These are phyloP conservation scores for Hemibagrus guttatus DNA, from an alignment of 2,797 vertebrate genomes.

Conservation along the genomic window DNA sequence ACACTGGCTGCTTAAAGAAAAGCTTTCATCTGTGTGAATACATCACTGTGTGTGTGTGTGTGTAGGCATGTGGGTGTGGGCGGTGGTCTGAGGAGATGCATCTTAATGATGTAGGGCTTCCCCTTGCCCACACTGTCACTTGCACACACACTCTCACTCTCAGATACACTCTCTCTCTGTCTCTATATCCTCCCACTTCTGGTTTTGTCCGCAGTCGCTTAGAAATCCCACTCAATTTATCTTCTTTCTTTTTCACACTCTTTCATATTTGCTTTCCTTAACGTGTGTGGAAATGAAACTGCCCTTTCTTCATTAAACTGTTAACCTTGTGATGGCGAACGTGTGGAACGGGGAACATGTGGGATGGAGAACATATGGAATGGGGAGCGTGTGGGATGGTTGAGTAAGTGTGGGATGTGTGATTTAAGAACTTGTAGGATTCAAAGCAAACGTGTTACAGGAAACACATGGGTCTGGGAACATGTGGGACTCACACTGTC, in stretches of 20 bases:
- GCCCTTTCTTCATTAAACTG: background rate
- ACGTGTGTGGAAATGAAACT: background rate
- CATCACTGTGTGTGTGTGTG: background rate
- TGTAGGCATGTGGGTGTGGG: background rate
- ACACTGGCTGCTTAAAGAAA: background rate
- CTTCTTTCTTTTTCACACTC: background rate
- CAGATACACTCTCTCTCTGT: background rate
- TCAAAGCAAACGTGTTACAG: background rate
- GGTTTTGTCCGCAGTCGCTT: background rate
- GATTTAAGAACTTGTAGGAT: too few relatives aligned
- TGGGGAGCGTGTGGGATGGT: background rate
- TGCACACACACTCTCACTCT: background rate
- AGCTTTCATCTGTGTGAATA: background rate
- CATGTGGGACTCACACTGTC: too few relatives aligned
- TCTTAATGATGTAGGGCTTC: background rate
- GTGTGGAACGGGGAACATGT: background rate
- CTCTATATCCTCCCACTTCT: constrained; percentile 27
- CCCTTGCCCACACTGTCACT: background rate
- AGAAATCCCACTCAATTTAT: constrained; percentile 23
- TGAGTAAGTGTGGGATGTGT: too few relatives aligned
- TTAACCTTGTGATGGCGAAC: background rate
- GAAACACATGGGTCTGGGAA: background rate
- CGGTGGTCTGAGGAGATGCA: background rate
- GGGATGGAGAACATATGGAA: background rate
- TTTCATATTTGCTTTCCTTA: background rate